Evolutionary conservation across 1,140 invertebrate species (phyloP).

Genomic region (Ceratina australensis): DNA sequence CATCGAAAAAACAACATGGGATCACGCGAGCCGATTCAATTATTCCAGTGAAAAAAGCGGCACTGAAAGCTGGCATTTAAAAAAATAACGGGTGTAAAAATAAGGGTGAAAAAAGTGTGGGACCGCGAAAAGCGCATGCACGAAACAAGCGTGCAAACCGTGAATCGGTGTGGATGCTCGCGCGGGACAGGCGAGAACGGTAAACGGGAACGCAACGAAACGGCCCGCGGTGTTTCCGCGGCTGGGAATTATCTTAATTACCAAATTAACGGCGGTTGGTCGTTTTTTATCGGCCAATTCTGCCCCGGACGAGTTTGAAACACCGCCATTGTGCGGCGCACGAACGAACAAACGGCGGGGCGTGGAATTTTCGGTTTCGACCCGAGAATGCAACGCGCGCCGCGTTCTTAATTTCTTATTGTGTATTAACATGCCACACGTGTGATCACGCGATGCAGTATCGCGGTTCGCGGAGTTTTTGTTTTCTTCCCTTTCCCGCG

Average conservation of each 20-base stretch:
- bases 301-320: slow-evolving; percentile 47
- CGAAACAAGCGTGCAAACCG: slow-evolving; percentile 14
- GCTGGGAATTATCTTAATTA: slow-evolving; percentile 49
- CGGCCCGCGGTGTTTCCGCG: not conserved
- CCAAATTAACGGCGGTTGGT: slow-evolving; percentile 40
- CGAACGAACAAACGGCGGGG: slow-evolving; percentile 21
- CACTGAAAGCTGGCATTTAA: not conserved
- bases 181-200: slow-evolving; percentile 4
- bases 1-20: too few species aligned
- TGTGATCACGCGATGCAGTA: slow-evolving; percentile 73
- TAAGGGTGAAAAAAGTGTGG: not conserved
- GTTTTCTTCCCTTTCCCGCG: slow-evolving; percentile 37
- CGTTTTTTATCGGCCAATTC: slow-evolving; percentile 56
- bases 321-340: slow-evolving; percentile 6
- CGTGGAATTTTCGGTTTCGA: slow-evolving; percentile 27
- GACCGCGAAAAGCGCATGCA: slow-evolving; percentile 12
- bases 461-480: slow-evolving; percentile 67
- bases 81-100: not conserved
- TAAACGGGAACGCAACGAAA: not conserved
- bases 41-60: not conserved
- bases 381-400: slow-evolving; percentile 21
- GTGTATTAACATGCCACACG: slow-evolving; percentile 76
- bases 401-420: slow-evolving; percentile 75
- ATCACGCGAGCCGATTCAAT: too few species aligned
- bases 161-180: not conserved